Evolutionary conservation across 2,888 invertebrate species (phyloP), one percentile per base, ranked within the genome.

Genomic region (Apomyelois bistriatella): DNA sequence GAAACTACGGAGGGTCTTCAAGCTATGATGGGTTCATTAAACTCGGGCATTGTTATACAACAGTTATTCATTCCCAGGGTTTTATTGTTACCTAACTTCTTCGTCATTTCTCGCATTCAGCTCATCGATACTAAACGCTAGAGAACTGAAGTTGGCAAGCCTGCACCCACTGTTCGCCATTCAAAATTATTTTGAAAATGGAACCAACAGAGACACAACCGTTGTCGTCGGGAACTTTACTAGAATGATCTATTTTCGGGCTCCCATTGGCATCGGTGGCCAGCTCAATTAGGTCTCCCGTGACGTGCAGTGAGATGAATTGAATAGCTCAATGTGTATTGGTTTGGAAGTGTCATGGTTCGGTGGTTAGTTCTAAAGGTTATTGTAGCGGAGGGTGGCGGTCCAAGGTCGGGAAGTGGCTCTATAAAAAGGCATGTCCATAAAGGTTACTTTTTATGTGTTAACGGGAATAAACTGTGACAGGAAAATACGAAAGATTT

Each of bases 201-300:
- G 50, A 40, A 40, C n/a, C 49, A 41, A 40, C 36, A 36, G 38
- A 41, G 48, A 80, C 80, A 84, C 84, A 70, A 79, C 80, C 78
- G 74, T 60, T 67, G 64, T 67, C 62, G 56, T 57, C 69, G 65
- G 66, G 67, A 71, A 68, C 76, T 66, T 65, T 68, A 70, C 66
- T 68, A 46, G 73, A 59, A 58, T 82, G 71, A 85, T 82, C 76
- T 85, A 84, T 83, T 84, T 74, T 73, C 61, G 72, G 72, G 61
- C 66, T 64, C 63, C 60, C 74, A 71, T 52, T 54, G 50, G 55
- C 48, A 53, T 51, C 51, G 17, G 51, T 30, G 62, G 55, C 76
- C 72, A 73, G 51, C 61, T 57, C 69, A 66, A 68, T 66, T 53
- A 59, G 74, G 54, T 43, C 74, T 64, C 60, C 54, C 58, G 56